Percentiles rank a stretch among this genome's conserved stretches.
Conservation (phyloP, 2,113 vertebrate genomes). For the Hymenochirus boettgeri region DNA sequence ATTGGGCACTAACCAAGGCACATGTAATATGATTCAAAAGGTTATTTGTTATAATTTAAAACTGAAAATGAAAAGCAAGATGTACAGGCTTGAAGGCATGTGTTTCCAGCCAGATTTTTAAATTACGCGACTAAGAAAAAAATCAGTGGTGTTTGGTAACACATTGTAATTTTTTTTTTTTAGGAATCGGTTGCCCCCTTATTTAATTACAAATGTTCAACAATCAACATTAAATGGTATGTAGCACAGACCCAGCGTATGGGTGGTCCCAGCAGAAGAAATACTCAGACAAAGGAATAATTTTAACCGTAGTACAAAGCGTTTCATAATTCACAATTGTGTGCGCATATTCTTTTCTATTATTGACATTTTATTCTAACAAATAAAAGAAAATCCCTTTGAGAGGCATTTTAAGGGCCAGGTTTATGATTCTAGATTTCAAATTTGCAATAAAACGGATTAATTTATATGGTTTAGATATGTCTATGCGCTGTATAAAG, state of each 20-base stretch:
- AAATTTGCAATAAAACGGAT: conserved; percentile 37
- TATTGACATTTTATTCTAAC: conserved; percentile 32
- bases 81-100: conserved; percentile 24
- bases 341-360: conserved; percentile 1
- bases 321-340: conserved; percentile 21
- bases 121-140: conserved; percentile 5
- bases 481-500: conserved; percentile 25
- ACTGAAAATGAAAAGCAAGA: conserved; percentile 12
- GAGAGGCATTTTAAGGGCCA: conserved; percentile 15
- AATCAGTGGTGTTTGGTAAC: conserved; percentile 32
- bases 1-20: conserved; percentile 17
- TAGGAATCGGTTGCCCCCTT: conserved; percentile 7
- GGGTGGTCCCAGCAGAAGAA: conserved; percentile 30
- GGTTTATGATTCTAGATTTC: conserved; percentile 30
- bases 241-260: conserved; percentile 13
- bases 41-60: conserved; percentile 36
- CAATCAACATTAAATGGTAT: conserved; percentile 19
- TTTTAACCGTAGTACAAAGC: conserved; percentile 17
- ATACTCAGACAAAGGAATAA: conserved; percentile 3
- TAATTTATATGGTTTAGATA: conserved; percentile 35
- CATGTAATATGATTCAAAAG: conserved; percentile 19
- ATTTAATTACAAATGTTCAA: conserved; percentile 22
- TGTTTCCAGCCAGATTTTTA: conserved; percentile 9
- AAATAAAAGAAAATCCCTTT: conserved; percentile 34
- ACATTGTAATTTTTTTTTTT: conserved; percentile 33